Conservation (phyloP, 2,888 invertebrate genomes). For the Noctua pronuba region DNA sequence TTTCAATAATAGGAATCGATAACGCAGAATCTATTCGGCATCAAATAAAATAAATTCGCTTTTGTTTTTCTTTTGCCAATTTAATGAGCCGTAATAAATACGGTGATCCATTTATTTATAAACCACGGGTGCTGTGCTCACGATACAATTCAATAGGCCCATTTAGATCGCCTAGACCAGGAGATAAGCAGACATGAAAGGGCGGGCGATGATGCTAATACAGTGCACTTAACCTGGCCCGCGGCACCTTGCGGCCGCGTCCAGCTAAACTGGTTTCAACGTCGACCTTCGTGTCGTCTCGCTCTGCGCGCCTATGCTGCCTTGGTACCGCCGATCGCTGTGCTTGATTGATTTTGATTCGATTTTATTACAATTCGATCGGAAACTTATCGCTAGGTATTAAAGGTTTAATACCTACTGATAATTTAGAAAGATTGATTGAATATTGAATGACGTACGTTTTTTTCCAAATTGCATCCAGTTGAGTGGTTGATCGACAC, state of each 20-base stretch:
- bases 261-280: conserved; percentile 87
- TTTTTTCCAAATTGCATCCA: not conserved
- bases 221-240: conserved; percentile 88
- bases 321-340: conserved; percentile 84
- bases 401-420: conserved; percentile 5
- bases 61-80: conserved; percentile 9
- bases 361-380: conserved; percentile 73
- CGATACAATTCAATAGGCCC: conserved; percentile 84
- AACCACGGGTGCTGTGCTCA: conserved; percentile 54
- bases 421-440: conserved; percentile 31
- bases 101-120: conserved; percentile 15
- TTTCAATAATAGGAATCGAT: conserved; percentile 10
- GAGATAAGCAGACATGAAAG: conserved; percentile 88
- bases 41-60: conserved; percentile 7
- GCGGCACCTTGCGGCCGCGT: conserved; percentile 86
- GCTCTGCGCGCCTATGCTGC: conserved; percentile 82
- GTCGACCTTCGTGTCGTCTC: conserved; percentile 86
- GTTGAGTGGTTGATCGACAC: not conserved
- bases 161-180: conserved; percentile 84
- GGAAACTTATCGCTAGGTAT: conserved; percentile 63
- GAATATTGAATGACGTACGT: not conserved
- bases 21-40: conserved; percentile 14
- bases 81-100: conserved; percentile 34
- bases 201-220: conserved; percentile 88
- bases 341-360: conserved; percentile 83